phyloP scores from a whole-genome alignment of 2,113 vertebrate genomes.

The Indicator indicator region DNA sequence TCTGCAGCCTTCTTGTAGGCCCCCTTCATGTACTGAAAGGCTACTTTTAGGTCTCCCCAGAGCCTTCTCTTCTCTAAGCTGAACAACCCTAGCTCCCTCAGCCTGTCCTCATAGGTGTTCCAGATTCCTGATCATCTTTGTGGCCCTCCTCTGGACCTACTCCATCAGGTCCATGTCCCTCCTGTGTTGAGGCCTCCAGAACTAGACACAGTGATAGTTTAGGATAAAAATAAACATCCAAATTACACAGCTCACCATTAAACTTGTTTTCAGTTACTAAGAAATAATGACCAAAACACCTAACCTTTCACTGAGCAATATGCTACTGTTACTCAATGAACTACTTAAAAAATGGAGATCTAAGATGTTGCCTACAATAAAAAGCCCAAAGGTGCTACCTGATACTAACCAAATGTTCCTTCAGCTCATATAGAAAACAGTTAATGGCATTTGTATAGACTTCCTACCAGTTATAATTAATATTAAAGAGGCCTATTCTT shows the following conservation, averaged over 20 bases:
- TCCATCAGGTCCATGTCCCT: too few species aligned
- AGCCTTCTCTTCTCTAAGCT: too few species aligned
- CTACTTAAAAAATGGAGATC: background rate
- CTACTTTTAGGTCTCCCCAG: too few species aligned
- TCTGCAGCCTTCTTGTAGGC: too few species aligned
- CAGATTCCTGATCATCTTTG: too few species aligned
- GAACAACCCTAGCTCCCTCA: too few species aligned
- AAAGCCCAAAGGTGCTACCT: conserved; percentile 23
- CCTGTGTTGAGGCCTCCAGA: too few species aligned
- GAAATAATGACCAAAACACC: conserved; percentile 5
- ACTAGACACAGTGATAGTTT: background rate
- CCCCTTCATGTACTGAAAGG: too few species aligned
- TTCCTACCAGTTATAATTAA: conserved; percentile 81
- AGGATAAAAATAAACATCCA: background rate
- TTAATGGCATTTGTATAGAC: conserved; percentile 76
- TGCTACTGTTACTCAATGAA: conserved; percentile 20
- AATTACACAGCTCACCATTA: background rate
- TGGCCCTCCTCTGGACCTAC: too few species aligned
- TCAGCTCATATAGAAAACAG: conserved; percentile 67
- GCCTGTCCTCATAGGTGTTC: too few species aligned
- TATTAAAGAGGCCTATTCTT: conserved; percentile 77
- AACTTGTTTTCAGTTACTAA: background rate
- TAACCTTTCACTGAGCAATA: background rate
- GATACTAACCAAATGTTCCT: conserved; percentile 48
- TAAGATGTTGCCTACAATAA: conserved; percentile 43